Base-by-base conservation (phyloP, 53 echinoderm and acorn worm species). In the Patiria pectinifera region DNA sequence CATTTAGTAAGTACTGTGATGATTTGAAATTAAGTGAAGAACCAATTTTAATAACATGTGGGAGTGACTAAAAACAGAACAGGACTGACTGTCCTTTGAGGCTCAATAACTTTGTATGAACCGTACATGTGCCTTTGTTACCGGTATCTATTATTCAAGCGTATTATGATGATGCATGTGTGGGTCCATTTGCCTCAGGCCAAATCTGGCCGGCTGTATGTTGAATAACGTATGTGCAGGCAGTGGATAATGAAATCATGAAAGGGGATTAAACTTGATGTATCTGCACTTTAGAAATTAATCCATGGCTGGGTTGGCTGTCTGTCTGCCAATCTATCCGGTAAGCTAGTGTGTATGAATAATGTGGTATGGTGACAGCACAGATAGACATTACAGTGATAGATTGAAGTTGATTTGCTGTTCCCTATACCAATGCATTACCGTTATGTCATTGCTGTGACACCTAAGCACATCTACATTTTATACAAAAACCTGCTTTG, bases 161-260 rank as follows among this genome's bases (percentile, higher is more conserved):
- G 85, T 44, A 66, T 85, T 69, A 45, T 69, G 45, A 23, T 85
- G 45, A 63, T 66, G 62, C 14, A 85, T 85, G 63, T 83, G 59
- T 60, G 25, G 83, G 83, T 25, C 35, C 63, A 44, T 22, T 59
- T 35, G 45, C 85, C 66, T 85, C 35, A 13, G 22, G 62, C 13
- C 18, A 16, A 18, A 62, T 26, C 10, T 60, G 62, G 84, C n/a
- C 25, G 62, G 21, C 35, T 35, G 9, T 85, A 45, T 45, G 69
- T 62, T 44, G 44, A 44, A 85, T 63, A 62, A 69, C 24, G 45
- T 69, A 69, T 47, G 85, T 85, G 24, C 74, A 24, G 19, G 22
- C 74, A 74, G n/a, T 21, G 9, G 9, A 24, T 74, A 74, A 74
- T 74, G 24, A 23, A 74, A 74, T 74, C 74, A 74, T 74, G 74